Conservation (phyloP, 2,888 invertebrate species). For the Plemyria rubiginata region DNA sequence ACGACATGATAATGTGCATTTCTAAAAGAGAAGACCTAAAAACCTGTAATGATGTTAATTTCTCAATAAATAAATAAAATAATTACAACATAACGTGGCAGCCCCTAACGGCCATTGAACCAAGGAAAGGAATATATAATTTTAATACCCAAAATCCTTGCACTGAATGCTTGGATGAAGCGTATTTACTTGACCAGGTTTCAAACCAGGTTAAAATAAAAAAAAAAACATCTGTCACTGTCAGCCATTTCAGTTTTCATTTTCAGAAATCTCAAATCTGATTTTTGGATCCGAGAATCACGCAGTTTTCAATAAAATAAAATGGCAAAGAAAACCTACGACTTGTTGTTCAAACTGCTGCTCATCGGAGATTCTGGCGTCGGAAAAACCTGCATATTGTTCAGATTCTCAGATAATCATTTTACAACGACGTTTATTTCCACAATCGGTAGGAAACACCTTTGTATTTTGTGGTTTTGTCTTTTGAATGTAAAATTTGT, state of each 20-base stretch:
- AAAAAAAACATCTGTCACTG: no score
- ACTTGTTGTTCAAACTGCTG: slow-evolving; percentile 95
- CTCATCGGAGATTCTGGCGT: slow-evolving; percentile 97
- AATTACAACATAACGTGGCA: no score
- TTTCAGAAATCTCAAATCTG: not conserved
- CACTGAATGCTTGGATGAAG: no score
- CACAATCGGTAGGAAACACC: slow-evolving; percentile 92
- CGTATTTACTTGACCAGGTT: no score
- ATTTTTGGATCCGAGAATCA: slow-evolving; percentile 35
- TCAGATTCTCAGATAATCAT: slow-evolving; percentile 97
- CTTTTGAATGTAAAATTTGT: slow-evolving; percentile 15
- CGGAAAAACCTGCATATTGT: slow-evolving; percentile 97
- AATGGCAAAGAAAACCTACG: slow-evolving; percentile 98
- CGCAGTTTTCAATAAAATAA: slow-evolving; percentile 58
- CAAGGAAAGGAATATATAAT: no score
- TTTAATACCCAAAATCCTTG: no score
- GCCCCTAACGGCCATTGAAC: no score
- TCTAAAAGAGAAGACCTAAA: no score
- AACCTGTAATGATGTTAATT: no score
- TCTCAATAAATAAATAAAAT: no score
- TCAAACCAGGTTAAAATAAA: no score
- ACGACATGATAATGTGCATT: no score
- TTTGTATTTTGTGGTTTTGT: slow-evolving; percentile 53
- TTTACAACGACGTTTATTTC: slow-evolving; percentile 98
- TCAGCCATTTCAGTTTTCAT: not conserved